Percentiles rank a stretch among this genome's conserved stretches.
Evolutionary conservation across 2,888 invertebrate species (phyloP).

Genomic region (Synergus japonicus): DNA sequence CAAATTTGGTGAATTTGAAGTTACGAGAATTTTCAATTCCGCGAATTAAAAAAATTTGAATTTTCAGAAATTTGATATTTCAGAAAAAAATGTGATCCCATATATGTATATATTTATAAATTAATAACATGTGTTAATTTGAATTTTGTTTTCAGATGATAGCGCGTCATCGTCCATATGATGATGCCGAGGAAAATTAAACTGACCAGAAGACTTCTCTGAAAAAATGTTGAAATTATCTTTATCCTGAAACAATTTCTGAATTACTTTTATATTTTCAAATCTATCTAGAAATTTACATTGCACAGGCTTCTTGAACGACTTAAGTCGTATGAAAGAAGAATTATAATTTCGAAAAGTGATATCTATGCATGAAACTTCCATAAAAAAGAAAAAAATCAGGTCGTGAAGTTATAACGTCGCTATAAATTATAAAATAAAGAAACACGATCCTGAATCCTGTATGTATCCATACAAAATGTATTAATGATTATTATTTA

Average conservation of each 20-base stretch:
- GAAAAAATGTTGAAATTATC: not conserved
- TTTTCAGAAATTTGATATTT: no score
- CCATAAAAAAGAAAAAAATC: not conserved
- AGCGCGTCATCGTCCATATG: slow-evolving; percentile 40
- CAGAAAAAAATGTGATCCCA: no score
- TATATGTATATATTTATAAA: not conserved
- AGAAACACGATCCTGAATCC: not conserved
- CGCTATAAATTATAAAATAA: not conserved
- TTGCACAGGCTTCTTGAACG: not conserved
- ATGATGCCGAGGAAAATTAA: slow-evolving; percentile 34
- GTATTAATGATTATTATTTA: not conserved
- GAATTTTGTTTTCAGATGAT: slow-evolving; percentile 27
- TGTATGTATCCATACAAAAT: not conserved
- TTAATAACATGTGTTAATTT: not conserved
- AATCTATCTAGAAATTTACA: not conserved
- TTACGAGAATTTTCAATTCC: no score
- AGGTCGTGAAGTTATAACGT: not conserved
- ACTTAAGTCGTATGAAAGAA: not conserved
- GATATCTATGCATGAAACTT: not conserved
- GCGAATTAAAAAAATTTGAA: no score
- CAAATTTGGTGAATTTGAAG: no score
- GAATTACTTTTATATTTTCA: not conserved
- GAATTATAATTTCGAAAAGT: not conserved
- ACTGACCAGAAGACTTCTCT: not conserved
- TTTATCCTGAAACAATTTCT: not conserved